Conservation (phyloP, 2,797 vertebrate genomes). For the Scolopax bukidnonensis region DNA sequence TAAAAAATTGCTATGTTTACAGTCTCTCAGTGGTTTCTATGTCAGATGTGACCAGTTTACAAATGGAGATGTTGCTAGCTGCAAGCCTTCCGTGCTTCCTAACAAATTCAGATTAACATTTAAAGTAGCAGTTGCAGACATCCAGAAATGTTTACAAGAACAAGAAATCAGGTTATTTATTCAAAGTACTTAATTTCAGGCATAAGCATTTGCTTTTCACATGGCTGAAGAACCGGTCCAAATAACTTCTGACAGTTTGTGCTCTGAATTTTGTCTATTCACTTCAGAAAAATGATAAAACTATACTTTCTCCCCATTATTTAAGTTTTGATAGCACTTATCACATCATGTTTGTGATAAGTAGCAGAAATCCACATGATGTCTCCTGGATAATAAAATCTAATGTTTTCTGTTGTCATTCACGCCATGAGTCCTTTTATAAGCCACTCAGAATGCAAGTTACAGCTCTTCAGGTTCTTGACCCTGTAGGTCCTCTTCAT, state of each 20-base stretch:
- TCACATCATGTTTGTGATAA: neutral
- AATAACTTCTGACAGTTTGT: neutral
- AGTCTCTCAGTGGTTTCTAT: conserved; percentile 20
- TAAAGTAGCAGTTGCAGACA: neutral
- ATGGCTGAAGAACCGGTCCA: neutral
- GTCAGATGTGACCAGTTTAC: conserved; percentile 62
- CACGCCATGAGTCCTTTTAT: neutral
- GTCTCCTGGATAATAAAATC: neutral
- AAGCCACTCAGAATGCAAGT: neutral
- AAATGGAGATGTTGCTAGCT: neutral
- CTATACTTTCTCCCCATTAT: accelerated
- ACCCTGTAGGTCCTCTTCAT: neutral
- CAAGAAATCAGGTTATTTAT: neutral
- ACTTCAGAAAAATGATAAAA: neutral
- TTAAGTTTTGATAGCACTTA: neutral
- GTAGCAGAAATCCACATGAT: neutral
- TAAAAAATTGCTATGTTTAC: neutral
- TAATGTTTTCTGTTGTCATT: neutral
- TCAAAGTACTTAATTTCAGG: neutral
- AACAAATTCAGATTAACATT: neutral
- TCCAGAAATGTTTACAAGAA: neutral
- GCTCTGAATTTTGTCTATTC: neutral
- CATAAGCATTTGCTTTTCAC: neutral
- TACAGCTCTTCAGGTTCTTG: neutral
- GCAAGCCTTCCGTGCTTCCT: neutral